Evolutionary conservation across 23 tunicate genomes (phyloP).

Genomic region (Trididemnum nubilum): DNA sequence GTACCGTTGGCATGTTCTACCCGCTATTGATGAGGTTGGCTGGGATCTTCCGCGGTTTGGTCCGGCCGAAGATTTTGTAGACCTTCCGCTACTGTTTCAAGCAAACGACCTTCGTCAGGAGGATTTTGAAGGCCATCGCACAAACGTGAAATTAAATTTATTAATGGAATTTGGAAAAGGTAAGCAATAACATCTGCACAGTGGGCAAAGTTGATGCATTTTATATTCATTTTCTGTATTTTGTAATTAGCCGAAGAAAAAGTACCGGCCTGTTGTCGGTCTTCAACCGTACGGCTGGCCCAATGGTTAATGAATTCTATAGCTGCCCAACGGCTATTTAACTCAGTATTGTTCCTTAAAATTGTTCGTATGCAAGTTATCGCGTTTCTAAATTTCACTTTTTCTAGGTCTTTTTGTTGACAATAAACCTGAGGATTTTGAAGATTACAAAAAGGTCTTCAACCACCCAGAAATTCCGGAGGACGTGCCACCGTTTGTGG

Average conservation of each 20-base stretch:
- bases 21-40: constrained; percentile 21
- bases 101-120: constrained; percentile 1
- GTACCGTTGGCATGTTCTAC: constrained; percentile 24
- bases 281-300: too few relatives aligned
- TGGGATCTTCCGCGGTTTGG: constrained; percentile 33
- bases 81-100: constrained; percentile 31
- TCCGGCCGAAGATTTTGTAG: background rate
- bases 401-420: background rate
- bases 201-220: too few relatives aligned
- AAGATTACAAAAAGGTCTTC: background rate
- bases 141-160: background rate
- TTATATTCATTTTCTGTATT: too few relatives aligned
- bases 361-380: too few relatives aligned
- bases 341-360: too few relatives aligned
- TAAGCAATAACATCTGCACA: too few relatives aligned
- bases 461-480: background rate
- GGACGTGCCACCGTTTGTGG: background rate
- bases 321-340: too few relatives aligned
- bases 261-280: too few relatives aligned
- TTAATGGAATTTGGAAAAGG: constrained; percentile 5
- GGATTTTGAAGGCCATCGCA: background rate
- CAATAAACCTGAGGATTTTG: background rate
- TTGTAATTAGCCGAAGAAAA: too few relatives aligned
- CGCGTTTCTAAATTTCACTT: too few relatives aligned
- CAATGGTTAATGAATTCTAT: too few relatives aligned